phyloP scores from a whole-genome alignment of 2,113 vertebrate genomes.

The Corvus cornix region DNA sequence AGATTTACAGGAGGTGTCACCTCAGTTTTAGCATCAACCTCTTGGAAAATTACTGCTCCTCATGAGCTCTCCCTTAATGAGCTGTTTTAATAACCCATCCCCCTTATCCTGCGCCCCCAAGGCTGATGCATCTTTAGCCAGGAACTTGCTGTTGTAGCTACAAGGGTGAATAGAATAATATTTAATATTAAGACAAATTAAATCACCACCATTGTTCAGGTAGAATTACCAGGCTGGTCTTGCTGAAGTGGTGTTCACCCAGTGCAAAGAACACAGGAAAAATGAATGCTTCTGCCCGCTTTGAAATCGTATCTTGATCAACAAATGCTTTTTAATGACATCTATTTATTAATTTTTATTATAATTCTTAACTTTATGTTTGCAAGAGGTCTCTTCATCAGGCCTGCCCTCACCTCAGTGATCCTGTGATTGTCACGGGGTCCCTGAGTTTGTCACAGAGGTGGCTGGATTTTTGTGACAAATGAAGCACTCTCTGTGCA shows the following conservation, averaged over 20 bases:
- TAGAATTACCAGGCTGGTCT: background rate
- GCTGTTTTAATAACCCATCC: background rate
- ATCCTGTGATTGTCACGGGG: no score
- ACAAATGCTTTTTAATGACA: background rate
- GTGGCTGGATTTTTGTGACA: background rate
- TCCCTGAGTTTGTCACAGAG: background rate
- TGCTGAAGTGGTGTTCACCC: background rate
- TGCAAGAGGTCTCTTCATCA: background rate
- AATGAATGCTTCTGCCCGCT: background rate
- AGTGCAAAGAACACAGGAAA: background rate
- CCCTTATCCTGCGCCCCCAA: background rate
- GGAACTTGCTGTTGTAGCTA: background rate
- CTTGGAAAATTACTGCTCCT: background rate
- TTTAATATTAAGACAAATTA: background rate
- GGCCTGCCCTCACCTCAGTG: background rate
- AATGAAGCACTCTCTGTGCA: background rate
- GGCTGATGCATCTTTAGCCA: background rate
- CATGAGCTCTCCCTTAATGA: background rate
- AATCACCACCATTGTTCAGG: background rate
- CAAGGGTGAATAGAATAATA: background rate
- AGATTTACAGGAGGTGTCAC: background rate
- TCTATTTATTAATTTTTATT: background rate
- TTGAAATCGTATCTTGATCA: background rate
- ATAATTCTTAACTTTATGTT: background rate
- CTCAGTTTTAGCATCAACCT: background rate